Conservation (phyloP, 2,113 vertebrate species). For the Hepsetus odoe region DNA sequence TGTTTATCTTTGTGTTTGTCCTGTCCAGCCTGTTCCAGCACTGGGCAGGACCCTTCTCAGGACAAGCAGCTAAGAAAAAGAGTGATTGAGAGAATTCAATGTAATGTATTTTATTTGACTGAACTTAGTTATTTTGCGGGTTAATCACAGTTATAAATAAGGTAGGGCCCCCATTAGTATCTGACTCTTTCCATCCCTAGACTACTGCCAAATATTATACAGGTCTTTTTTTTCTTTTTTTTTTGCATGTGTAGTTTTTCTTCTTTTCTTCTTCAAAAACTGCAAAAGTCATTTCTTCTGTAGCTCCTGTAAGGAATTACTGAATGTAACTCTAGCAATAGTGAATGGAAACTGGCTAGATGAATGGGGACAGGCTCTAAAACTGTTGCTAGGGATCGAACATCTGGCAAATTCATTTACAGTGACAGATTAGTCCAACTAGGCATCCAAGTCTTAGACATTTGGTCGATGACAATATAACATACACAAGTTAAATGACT, state of each 20-base stretch:
- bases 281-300: constrained; percentile 4
- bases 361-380: not conserved
- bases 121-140: no score
- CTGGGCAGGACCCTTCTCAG: no score
- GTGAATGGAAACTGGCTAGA: constrained; percentile 13
- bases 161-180: no score
- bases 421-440: constrained; percentile 21
- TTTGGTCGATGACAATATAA: constrained; percentile 2
- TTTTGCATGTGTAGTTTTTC: not conserved
- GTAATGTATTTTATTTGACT: no score
- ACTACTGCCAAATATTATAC: no score
- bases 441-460: constrained; percentile 5
- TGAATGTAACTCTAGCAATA: constrained; percentile 6
- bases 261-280: constrained; percentile 3
- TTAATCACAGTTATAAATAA: no score
- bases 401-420: constrained; percentile 30
- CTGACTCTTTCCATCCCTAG: no score
- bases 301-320: not conserved
- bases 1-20: no score
- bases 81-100: no score
- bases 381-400: constrained; percentile 10
- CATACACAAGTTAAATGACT: not conserved
- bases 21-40: no score
- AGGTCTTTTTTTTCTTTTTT: no score
- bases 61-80: no score